A percentile compares a stretch with the other conserved stretches of the same genome.
phyloP scores from a whole-genome alignment of 2,797 vertebrate species.

The Otus scops region DNA sequence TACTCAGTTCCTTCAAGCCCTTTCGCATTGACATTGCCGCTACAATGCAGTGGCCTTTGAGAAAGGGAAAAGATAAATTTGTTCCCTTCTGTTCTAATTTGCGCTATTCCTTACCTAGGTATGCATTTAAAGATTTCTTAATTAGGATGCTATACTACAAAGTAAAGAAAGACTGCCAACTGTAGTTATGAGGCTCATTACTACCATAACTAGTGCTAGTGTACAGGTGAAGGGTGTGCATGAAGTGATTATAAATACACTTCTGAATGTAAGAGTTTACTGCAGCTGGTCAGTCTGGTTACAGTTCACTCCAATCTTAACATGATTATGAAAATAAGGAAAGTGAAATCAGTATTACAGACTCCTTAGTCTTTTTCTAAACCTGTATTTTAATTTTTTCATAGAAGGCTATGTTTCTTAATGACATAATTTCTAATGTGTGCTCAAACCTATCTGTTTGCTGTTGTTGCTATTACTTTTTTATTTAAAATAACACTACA shows the following conservation, averaged over 20 bases:
- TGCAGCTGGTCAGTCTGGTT: background rate
- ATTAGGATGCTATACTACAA: background rate
- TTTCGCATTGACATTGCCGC: rapidly evolving
- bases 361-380: background rate
- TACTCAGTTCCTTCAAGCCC: background rate
- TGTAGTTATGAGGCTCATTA: background rate
- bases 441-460: background rate
- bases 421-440: background rate
- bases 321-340: background rate
- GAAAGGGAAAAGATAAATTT: background rate
- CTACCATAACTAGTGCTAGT: background rate
- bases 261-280: background rate
- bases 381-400: background rate
- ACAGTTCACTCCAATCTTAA: background rate
- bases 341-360: background rate
- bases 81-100: background rate
- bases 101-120: background rate
- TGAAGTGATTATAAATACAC: background rate
- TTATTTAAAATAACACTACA: background rate
- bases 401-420: background rate
- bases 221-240: background rate
- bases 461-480: background rate
- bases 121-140: background rate
- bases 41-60: background rate
- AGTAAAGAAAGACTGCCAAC: background rate